Evolutionary conservation across 2,888 invertebrate species (phyloP), one percentile per base, ranked within the genome.

Genomic region (Gari tellinella): DNA sequence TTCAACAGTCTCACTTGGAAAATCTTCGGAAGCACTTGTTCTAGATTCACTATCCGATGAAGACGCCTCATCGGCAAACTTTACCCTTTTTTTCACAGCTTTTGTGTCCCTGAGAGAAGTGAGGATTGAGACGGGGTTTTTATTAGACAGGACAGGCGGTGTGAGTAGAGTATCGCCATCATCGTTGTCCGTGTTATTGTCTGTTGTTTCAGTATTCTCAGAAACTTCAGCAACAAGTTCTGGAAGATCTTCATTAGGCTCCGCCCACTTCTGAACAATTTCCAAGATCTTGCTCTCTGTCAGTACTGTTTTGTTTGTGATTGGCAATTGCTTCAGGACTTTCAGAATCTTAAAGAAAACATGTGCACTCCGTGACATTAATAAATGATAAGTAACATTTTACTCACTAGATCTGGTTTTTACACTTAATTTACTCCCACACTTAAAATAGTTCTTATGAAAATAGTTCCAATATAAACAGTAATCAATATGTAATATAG

Each of bases 301-400:
- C 10, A 99, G 93, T 94, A 97, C 95, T 0, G 97, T 97, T 92
- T 96, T 97, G 92, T 98, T 98, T 2, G 96, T 95, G 80, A 99
- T 97, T 12, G 99, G 98, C 80, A 99, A 94, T 23, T 95, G 94
- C 80, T 95, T 95, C 67, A 99, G 93, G 0, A 97, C 96, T 87
- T 95, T 95, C 26, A 99, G 93, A 94, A 94, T 92, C 96, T 96
- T 80, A n/a, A n/a, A n/a, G n/a, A 38, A 83, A 81, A 46, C 52
- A 31, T 40, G 15, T 40, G 10, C 10, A 10, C 10, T 40, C 15
- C 40, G 10, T 12, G 40, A 40, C 15, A 15, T 40, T 40, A 40
- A 12, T 40, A 12, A 40, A 40, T 10, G 40, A n/a, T n/a, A n/a
- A n/a, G n/a, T n/a, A n/a, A n/a, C n/a, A n/a, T n/a, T n/a, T n/a